Evolutionary conservation across 2,113 vertebrate species (phyloP), one percentile per base, ranked within the genome.

Genomic region (Aplodontia rufa): DNA sequence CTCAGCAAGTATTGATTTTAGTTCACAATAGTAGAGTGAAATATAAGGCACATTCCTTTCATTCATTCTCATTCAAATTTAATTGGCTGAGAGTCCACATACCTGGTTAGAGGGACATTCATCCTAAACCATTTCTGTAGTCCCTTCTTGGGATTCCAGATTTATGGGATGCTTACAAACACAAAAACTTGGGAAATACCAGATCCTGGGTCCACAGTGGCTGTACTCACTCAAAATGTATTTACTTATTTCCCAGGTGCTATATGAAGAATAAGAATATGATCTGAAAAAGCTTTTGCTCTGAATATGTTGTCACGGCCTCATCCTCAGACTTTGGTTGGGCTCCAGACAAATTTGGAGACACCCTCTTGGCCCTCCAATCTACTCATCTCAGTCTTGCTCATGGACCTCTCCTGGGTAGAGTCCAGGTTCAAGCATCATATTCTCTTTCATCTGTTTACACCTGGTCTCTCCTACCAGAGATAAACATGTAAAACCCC

Each of bases 51-150:
- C 12, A 20, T 78, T 76, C 20, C 16, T 55, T 76, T 92, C n/a
- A n/a, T 83, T 69, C 45, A 45, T 76, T 83, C 75, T 78, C 51
- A 66, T 22, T 92, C 64, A 82, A 5, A 88, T 90, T 95, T 87
- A 86, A 69, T 80, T 68, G 69, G 13, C 24, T 91, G 14, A 93
- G 28, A 79, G 24, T 64, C 12, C 17, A 47, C 45, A 24, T 71
- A 64, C 20, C 40, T 84, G 51, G n/a, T 68, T 55, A 30, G 30
- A 83, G 30, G 30, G 16, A 94, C 58, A 80, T 76, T 75, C 28
- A 87, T 87, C 17, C 24, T 72, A 20, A 62, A 47, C 87, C 37
- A 66, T 74, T 68, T 75, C 51, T 72, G 45, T 47, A 12, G 45
- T 80, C 71, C 32, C n/a, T 58, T 64, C 51, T 93, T 22, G 86